phyloP scores from a whole-genome alignment of 2,888 invertebrate species.

The Cylindroiulus punctatus region DNA sequence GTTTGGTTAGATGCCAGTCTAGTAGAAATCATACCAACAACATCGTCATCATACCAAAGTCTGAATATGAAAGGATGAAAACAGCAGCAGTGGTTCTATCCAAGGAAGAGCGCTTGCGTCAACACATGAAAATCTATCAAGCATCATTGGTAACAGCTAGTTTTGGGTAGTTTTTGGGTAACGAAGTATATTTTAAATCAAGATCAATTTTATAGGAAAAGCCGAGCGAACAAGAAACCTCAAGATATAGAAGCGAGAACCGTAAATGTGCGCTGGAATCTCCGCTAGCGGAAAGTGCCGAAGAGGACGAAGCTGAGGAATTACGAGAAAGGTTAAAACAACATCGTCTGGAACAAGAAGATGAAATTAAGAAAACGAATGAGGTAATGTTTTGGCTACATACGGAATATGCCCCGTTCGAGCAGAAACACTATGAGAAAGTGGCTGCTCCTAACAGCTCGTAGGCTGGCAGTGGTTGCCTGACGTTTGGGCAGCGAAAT shows the following conservation, averaged over 20 bases:
- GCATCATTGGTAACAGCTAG: not conserved
- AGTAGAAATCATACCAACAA: not conserved
- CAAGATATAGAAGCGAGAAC: not conserved
- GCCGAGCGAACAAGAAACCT: not conserved
- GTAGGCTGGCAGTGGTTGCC: too few species aligned
- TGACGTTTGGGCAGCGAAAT: too few species aligned
- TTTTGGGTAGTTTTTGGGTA: not conserved
- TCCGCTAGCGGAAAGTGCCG: not conserved
- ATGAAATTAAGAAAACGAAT: slow-evolving; percentile 44
- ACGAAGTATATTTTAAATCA: not conserved
- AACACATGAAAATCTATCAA: slow-evolving; percentile 9
- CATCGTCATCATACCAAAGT: slow-evolving; percentile 42
- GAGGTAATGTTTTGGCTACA: slow-evolving; percentile 36
- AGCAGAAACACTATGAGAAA: too few species aligned
- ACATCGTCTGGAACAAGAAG: slow-evolving; percentile 47
- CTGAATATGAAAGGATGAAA: slow-evolving; percentile 52
- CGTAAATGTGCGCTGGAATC: not conserved
- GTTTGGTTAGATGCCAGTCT: not conserved
- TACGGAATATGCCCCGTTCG: too few species aligned
- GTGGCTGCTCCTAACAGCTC: too few species aligned
- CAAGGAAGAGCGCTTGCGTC: slow-evolving; percentile 38
- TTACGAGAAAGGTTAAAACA: slow-evolving; percentile 37
- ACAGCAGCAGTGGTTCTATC: slow-evolving; percentile 48
- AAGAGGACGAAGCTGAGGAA: slow-evolving; percentile 11
- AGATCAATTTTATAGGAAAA: not conserved